Base-by-base conservation (phyloP, 2,888 invertebrate species). In the Atrina japonica region DNA sequence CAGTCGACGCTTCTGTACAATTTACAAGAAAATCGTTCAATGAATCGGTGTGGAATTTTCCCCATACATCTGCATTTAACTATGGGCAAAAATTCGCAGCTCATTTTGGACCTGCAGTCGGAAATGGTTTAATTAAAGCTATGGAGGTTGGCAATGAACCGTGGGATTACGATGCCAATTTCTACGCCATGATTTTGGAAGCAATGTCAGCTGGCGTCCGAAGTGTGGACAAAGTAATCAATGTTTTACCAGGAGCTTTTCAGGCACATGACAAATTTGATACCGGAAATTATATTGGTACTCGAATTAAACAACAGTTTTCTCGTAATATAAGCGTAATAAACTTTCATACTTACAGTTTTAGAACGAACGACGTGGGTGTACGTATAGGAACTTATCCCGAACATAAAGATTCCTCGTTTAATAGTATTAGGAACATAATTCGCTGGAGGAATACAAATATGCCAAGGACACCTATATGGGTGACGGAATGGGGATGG, bases 401-500 rank as follows among this genome's bases (percentile, higher is more conserved):
- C 0, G 84, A 84, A 65, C 68, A 84, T 50, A 75, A 73, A n/a
- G 58, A 67, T 1, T 81, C 83, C 1, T 40, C 76, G 5, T 82
- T 83, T 63, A 78, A 80, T 27, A 77, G 77, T 52, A 64, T 83
- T 9, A 66, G 76, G 25, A 81, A 82, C 41, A 64, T 84, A 16
- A 55, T 78, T 14, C 67, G 82, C 35, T 84, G 84, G 84, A 72
- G 82, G 23, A 76, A 83, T 55, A 58, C 64, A 2, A 84, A 84
- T 68, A 74, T 68, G 16, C 82, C 83, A 0, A 40, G 30, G n/a
- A 80, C 77, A 14, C 77, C 80, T 0, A 59, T 84, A 21, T 84
- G 84, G 84, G 75, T 84, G 25, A 84, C 84, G 6, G 84, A 84
- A 64, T 84, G 83, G 82, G 84, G 84, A 1, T 84, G 84, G 84